Evolutionary conservation across 2,797 vertebrate genomes (phyloP).

Genomic region (Anguilla megastoma): DNA sequence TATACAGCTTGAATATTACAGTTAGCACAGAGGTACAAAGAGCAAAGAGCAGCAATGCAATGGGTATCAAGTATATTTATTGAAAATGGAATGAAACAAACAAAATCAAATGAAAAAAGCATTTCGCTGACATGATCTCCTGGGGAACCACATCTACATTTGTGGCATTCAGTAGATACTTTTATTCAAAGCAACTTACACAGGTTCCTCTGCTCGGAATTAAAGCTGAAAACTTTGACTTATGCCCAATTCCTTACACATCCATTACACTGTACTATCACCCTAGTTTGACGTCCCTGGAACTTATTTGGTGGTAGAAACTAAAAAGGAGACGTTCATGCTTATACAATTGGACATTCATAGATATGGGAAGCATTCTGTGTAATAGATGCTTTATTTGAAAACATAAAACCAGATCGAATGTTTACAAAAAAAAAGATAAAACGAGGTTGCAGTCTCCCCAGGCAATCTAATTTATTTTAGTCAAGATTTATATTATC

Average conservation of each 20-base stretch:
- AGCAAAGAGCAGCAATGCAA: background rate
- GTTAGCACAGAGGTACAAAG: background rate
- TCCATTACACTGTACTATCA: background rate
- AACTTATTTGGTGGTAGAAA: constrained; percentile 2
- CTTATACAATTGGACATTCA: background rate
- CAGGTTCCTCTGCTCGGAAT: background rate
- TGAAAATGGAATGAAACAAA: background rate
- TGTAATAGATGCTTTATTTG: background rate
- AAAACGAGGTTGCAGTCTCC: background rate
- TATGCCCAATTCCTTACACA: background rate
- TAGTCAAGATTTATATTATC: constrained; percentile 7
- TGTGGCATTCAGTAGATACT: background rate
- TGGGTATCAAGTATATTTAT: background rate
- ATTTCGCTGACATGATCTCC: background rate
- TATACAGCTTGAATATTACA: background rate
- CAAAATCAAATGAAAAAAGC: background rate
- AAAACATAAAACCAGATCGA: background rate
- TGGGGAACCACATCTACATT: background rate
- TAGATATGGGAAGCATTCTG: background rate
- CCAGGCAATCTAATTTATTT: constrained; percentile 21
- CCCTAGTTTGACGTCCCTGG: background rate
- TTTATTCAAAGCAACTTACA: background rate
- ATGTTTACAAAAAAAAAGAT: background rate
- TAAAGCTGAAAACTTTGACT: background rate
- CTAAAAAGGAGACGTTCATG: background rate